Evolutionary conservation across 2,888 invertebrate genomes (phyloP).

Genomic region (Tetropium fuscum): DNA sequence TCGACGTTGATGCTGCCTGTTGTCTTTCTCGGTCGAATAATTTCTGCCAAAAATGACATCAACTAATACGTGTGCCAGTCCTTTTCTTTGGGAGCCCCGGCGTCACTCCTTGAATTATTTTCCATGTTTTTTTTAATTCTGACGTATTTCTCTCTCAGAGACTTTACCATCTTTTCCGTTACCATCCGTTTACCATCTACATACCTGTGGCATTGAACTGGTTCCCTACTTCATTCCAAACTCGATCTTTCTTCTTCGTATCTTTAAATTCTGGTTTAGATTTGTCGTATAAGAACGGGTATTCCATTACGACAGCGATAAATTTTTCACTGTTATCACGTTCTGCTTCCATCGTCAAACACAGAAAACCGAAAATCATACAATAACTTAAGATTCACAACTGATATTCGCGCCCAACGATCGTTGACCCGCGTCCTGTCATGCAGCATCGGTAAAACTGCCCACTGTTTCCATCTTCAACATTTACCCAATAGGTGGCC

Average conservation of each 20-base stretch:
- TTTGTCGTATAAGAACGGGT: slow-evolving; percentile 9
- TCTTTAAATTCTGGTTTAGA: slow-evolving; percentile 1
- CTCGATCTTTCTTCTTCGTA: slow-evolving; percentile 2
- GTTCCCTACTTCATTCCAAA: slow-evolving; percentile 1
- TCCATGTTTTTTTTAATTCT: slow-evolving; percentile 16
- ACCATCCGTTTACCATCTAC: slow-evolving; percentile 9
- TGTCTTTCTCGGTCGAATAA: slow-evolving; percentile 20
- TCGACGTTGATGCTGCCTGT: slow-evolving; percentile 7
- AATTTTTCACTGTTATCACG: not conserved
- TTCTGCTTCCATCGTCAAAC: slow-evolving; percentile 3
- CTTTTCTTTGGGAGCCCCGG: slow-evolving; percentile 19
- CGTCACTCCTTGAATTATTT: slow-evolving; percentile 17
- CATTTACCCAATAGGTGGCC: slow-evolving; percentile 5
- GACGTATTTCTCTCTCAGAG: slow-evolving; percentile 10
- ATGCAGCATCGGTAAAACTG: slow-evolving; percentile 5
- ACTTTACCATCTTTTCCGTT: slow-evolving; percentile 12
- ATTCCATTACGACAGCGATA: slow-evolving; percentile 6
- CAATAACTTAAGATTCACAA: slow-evolving; percentile 3
- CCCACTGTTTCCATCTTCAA: not conserved
- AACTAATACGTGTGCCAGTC: slow-evolving; percentile 7
- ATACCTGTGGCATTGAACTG: slow-evolving; percentile 5
- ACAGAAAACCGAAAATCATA: not conserved
- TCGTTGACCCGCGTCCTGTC: too few species aligned
- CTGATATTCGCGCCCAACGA: slow-evolving; percentile 1
- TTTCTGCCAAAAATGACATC: slow-evolving; percentile 21